A percentile compares a stretch with the other conserved stretches of the same genome.
Conservation (phyloP, 2,888 invertebrate species). For the Diarsia rubi region DNA sequence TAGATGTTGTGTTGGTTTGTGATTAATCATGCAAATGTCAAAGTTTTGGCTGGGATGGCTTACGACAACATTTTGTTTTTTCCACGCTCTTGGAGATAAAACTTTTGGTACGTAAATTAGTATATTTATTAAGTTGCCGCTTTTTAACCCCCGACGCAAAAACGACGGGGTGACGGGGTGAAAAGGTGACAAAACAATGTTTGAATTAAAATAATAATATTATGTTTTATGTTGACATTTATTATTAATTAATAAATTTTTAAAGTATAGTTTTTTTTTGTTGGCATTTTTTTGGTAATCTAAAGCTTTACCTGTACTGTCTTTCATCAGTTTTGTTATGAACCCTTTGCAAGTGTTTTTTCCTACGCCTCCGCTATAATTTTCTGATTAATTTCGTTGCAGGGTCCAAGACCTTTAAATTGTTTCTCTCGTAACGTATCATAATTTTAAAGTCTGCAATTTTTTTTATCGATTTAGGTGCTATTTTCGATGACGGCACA, state of each 20-base stretch:
- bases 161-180: too few species aligned
- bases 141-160: too few species aligned
- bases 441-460: constrained; percentile 7
- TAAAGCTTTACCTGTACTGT: neutral
- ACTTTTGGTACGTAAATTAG: constrained; percentile 68
- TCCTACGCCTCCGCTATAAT: too few species aligned
- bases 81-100: constrained; percentile 67
- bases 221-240: too few species aligned
- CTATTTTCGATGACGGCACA: constrained; percentile 91
- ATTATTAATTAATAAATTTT: too few species aligned
- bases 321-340: neutral
- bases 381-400: too few species aligned
- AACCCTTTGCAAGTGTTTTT: neutral
- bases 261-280: too few species aligned
- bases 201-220: too few species aligned
- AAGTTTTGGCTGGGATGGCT: constrained; percentile 50
- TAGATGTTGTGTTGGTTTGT: constrained; percentile 34
- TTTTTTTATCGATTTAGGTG: constrained; percentile 83
- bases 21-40: constrained; percentile 45
- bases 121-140: neutral
- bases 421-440: neutral
- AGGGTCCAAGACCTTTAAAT: too few species aligned
- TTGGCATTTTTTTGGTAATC: too few species aligned
- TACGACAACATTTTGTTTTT: constrained; percentile 55
- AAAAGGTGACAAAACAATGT: too few species aligned